Evolutionary conservation across 2,797 vertebrate species (phyloP), one percentile per base, ranked within the genome.

Genomic region (Nyctibius grandis): DNA sequence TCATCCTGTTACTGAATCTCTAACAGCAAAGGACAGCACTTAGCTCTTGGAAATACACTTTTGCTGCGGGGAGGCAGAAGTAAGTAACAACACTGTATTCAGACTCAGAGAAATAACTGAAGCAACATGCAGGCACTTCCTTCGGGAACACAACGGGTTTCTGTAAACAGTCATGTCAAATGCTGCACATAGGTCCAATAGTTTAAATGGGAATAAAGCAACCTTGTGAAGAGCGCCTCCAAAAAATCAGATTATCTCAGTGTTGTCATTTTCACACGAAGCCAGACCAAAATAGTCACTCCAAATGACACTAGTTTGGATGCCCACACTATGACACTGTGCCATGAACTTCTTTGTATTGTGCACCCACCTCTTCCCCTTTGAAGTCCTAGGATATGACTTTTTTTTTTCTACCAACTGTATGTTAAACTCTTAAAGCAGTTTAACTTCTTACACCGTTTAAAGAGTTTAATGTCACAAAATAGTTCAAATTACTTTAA

Each of bases 81-180:
- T 51, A 54, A 72, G 8, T 33, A 56, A 34, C 11, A 78, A 54
- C 22, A 72, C n/a, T 42, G 5, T 48, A 19, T 56, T 92, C 38
- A 47, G 2, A 40, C 26, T 87, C 63, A 25, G 23, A 89, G 48
- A 84, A 89, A 54, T 34, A 64, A 45, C 20, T 34, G 48, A 56
- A 92, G 25, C 2, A 34, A 73, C 3, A 10, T 34, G 13, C 14
- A 31, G 21, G 17, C 8, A 38, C 23, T 42, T 60, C 57, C 17
- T 56, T 45, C 29, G 84, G 34, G 14, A 85, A 7, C 0, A 0
- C 0, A 1, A 36, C 2, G n/a, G 2, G 11, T 69, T 80, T 82
- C 53, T 76, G 38, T n/a, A 38, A 50, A 21, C 3, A 3, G 3
- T 72, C 20, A 25, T 6, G 3, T 45, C 26, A 38, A 75, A 72